These are phyloP conservation scores for Lasioglossum morio DNA, from an alignment of 2,888 invertebrate genomes.

Conservation along the genomic window DNA sequence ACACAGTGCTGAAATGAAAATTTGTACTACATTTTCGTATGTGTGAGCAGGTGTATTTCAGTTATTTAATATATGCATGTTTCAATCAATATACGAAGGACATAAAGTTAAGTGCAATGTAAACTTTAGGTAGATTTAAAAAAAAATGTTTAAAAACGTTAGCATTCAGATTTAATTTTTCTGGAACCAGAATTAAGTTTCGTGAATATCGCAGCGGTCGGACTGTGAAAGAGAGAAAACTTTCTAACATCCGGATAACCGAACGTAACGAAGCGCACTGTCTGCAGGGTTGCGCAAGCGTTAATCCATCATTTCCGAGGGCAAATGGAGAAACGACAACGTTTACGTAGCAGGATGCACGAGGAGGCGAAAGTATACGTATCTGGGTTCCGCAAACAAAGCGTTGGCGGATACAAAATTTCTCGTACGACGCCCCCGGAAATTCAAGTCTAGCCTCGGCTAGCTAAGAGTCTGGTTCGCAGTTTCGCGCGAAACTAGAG, in stretches of 20 bases:
- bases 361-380: neutral
- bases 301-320: slow-evolving; percentile 14
- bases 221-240: neutral
- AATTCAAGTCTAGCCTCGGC: neutral
- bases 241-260: neutral
- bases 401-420: neutral
- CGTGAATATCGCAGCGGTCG: no score
- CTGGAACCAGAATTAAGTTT: no score
- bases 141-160: no score
- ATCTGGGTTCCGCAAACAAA: neutral
- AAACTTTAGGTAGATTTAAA: no score
- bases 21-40: no score
- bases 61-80: no score
- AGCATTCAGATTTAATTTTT: no score
- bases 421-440: neutral
- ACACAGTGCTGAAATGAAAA: no score
- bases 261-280: neutral
- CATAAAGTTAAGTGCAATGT: no score
- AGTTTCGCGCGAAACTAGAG: slow-evolving; percentile 16
- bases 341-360: neutral
- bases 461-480: neutral
- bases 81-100: no score
- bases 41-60: no score
- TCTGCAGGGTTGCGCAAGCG: neutral
- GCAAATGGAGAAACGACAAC: neutral